These are phyloP conservation scores for Adelges cooleyi DNA, from an alignment of 1,140 invertebrate genomes.

Conservation along the genomic window DNA sequence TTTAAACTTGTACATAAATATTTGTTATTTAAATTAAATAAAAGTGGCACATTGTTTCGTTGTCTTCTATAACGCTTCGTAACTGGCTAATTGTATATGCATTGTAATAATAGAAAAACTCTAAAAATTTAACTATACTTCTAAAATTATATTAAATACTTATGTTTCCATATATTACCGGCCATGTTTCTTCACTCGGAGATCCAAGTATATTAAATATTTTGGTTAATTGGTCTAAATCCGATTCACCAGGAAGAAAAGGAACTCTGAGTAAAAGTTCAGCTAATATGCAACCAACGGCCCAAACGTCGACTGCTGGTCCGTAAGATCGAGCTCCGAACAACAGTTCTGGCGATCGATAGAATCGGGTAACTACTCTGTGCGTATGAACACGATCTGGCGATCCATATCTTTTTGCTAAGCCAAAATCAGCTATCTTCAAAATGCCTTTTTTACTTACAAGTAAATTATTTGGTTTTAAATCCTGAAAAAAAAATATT, in stretches of 20 bases:
- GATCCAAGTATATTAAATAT: slow-evolving; percentile 90
- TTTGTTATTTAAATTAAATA: no score
- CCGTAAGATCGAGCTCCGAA: slow-evolving; percentile 93
- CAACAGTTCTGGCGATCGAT: slow-evolving; percentile 84
- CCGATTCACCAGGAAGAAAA: slow-evolving; percentile 91
- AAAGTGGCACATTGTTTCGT: no score
- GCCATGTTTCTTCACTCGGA: slow-evolving; percentile 87
- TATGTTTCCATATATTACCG: no score
- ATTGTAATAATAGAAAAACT: no score
- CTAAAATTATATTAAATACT: no score
- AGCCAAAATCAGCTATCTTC: slow-evolving; percentile 97
- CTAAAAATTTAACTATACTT: no score
- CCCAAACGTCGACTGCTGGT: slow-evolving; percentile 97
- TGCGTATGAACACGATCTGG: slow-evolving; percentile 94
- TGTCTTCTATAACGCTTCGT: no score
- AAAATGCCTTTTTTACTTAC: slow-evolving; percentile 85
- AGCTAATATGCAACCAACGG: slow-evolving; percentile 93
- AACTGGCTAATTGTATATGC: no score
- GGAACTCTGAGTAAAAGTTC: slow-evolving; percentile 86
- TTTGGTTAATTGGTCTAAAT: slow-evolving; percentile 88
- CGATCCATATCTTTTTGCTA: slow-evolving; percentile 94
- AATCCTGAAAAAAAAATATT: slow-evolving; percentile 50
- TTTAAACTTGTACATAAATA: no score
- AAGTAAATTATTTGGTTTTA: slow-evolving; percentile 97
- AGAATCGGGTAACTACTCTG: slow-evolving; percentile 95